Percentiles rank a stretch among this genome's conserved stretches.
Evolutionary conservation across 2,888 invertebrate species (phyloP).

Genomic region (Malthinus flaveolus): DNA sequence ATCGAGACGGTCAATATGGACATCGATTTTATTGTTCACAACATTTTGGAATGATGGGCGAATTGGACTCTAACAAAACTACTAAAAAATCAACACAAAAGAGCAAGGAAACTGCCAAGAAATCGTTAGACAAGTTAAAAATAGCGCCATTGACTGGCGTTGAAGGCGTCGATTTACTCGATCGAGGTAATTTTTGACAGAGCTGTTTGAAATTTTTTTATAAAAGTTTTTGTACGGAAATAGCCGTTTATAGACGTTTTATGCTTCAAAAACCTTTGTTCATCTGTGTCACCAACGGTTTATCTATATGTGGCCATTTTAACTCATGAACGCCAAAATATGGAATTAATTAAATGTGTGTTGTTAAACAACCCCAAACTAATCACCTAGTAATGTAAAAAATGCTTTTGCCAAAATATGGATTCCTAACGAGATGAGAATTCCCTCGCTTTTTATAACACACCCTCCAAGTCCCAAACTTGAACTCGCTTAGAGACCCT

Average conservation of each 20-base stretch:
- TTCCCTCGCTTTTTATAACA: slow-evolving; percentile 1
- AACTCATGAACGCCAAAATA: no score
- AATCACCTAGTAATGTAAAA: no score
- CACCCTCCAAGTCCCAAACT: slow-evolving; percentile 18
- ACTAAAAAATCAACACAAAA: slow-evolving; percentile 42
- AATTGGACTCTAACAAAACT: slow-evolving; percentile 46
- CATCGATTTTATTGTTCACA: slow-evolving; percentile 76
- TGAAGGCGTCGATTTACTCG: slow-evolving; percentile 57
- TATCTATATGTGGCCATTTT: no score
- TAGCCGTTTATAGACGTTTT: no score
- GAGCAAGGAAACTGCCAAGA: slow-evolving; percentile 25
- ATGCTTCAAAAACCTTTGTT: no score
- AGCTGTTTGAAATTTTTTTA: no score
- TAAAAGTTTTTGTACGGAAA: no score
- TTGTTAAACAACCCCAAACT: no score
- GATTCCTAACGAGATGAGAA: no score
- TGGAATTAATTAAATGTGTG: no score
- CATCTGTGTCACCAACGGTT: no score
- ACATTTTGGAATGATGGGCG: slow-evolving; percentile 70
- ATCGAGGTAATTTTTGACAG: slow-evolving; percentile 48
- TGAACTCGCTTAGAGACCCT: slow-evolving; percentile 10
- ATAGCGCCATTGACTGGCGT: slow-evolving; percentile 57
- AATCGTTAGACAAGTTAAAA: slow-evolving; percentile 54
- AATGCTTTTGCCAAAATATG: no score
- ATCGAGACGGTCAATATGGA: slow-evolving; percentile 68